Evolutionary conservation across 2,888 invertebrate genomes (phyloP), one percentile per base, ranked within the genome.

Genomic region (Julus scanicus): DNA sequence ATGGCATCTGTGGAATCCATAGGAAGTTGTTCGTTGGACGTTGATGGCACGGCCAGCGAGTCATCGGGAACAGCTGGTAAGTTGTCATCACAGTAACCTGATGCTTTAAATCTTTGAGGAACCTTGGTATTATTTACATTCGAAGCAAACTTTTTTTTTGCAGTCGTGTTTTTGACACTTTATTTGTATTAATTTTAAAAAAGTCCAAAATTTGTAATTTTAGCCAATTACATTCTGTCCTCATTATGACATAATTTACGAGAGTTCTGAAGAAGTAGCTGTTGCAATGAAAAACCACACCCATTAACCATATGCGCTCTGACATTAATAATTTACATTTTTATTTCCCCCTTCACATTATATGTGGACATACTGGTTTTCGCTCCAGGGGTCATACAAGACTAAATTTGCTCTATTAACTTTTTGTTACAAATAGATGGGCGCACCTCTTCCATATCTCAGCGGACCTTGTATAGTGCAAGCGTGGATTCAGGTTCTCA

Each of bases 1-100:
- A 90, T 90, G 90, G 90, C 91, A 90, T 95, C 95, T 44, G 94
- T 95, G 93, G 97, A 97, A 92, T 96, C 96, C 88, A 96, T 96
- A 91, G 96, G 96, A 91, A 95, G 95, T 93, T 97, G 96, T 93
- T 96, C 96, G 90, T 93, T 97, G 91, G 96, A 97, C 92, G 96
- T 96, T 92, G 96, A 97, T 91, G 95, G 95, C 91, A 90, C 91
- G 85, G 90, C 90, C 83, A 90, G 90, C 83, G 90, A 90, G 39
- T 89, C 89, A 17, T 89, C 89, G 37, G 87, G 44, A 89, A 88
- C 87, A 13, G 20, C 48, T 40, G 88, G 88, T 88, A 71, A 71
- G 86, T 87, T 40, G 8, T 15, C 40, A 40, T 40, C 1, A 84
- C 40, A 9, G 84, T 84, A 40, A 29, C n/a, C 5, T 5, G 71